phyloP scores from a whole-genome alignment of 64 coral and sea anemone species.

The Montipora cactus region DNA sequence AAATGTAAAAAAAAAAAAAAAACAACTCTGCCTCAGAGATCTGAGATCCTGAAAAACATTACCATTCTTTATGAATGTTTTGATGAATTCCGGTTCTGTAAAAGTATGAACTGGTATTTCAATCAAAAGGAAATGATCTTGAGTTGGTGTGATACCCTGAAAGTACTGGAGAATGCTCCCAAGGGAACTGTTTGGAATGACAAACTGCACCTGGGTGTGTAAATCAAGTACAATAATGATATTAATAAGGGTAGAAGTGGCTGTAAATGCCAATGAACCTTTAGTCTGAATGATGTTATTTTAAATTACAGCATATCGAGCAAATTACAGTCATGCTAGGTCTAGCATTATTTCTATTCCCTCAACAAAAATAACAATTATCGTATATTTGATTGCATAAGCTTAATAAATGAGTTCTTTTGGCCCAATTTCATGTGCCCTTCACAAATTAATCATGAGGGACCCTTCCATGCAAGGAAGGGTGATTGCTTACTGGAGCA shows the following conservation, averaged over 20 bases:
- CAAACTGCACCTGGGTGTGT: conserved; percentile 23
- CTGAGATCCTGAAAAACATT: neutral
- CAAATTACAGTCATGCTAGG: too few species aligned
- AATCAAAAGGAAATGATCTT: conserved; percentile 63
- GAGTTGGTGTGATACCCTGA: neutral
- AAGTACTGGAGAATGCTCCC: conserved; percentile 8
- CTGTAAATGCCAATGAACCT: neutral
- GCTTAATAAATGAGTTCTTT: too few species aligned
- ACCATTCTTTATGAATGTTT: conserved; percentile 83
- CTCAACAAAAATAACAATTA: too few species aligned
- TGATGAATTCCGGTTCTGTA: conserved; percentile 82
- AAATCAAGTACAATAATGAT: neutral
- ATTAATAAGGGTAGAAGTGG: neutral
- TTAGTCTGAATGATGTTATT: too few species aligned
- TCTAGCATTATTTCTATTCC: too few species aligned
- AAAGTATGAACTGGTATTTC: conserved; percentile 78
- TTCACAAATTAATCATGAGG: too few species aligned
- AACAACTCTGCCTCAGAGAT: neutral
- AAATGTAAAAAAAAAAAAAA: neutral
- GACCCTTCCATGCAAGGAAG: too few species aligned
- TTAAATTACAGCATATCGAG: too few species aligned
- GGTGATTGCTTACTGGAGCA: too few species aligned
- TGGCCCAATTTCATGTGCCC: too few species aligned
- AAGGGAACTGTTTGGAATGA: conserved; percentile 38
- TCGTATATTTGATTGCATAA: too few species aligned